Percentiles rank a stretch among this genome's conserved stretches.
These are phyloP conservation scores for Imbricaverruca yamaguchii DNA, from an alignment of 2,888 invertebrate species.

Conservation along the genomic window DNA sequence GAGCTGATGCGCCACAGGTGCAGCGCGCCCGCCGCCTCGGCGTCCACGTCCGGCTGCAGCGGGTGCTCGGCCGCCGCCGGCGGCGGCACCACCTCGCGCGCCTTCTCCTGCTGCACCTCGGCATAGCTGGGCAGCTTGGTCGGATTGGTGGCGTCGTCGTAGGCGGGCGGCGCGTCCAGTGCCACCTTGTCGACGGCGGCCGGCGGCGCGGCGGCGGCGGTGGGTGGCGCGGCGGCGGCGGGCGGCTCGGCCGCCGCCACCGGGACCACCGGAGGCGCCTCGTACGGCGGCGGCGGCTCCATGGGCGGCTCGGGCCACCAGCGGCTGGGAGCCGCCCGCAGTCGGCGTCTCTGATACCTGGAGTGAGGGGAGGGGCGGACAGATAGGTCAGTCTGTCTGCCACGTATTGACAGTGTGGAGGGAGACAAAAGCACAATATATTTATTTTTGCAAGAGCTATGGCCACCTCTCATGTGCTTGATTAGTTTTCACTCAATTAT, in stretches of 20 bases:
- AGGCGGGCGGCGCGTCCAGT: not conserved
- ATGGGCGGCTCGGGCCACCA: slow-evolving; percentile 31
- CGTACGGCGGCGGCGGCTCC: slow-evolving; percentile 28
- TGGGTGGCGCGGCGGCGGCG: not conserved
- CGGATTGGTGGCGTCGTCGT: slow-evolving; percentile 23
- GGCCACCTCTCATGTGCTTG: too few species aligned
- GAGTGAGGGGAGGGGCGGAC: not conserved
- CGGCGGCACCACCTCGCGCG: slow-evolving; percentile 28
- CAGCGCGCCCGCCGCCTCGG: slow-evolving; percentile 26
- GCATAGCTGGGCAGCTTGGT: slow-evolving; percentile 32
- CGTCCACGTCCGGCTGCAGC: not conserved
- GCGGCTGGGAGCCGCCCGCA: not conserved
- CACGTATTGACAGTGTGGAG: not conserved
- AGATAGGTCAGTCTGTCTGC: not conserved
- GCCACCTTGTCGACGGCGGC: slow-evolving; percentile 10
- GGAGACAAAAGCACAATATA: not conserved
- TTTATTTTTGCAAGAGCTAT: too few species aligned
- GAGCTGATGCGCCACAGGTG: slow-evolving; percentile 31
- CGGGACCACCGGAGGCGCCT: not conserved
- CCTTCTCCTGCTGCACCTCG: slow-evolving; percentile 33
- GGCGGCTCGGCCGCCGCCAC: not conserved
- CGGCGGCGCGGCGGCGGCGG: slow-evolving; percentile 1
- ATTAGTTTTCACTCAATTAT: too few species aligned
- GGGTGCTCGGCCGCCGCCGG: not conserved
- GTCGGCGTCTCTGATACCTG: slow-evolving; percentile 11